Evolutionary conservation across 2,113 vertebrate species (phyloP).

Genomic region (Phylloscopus trochilus): DNA sequence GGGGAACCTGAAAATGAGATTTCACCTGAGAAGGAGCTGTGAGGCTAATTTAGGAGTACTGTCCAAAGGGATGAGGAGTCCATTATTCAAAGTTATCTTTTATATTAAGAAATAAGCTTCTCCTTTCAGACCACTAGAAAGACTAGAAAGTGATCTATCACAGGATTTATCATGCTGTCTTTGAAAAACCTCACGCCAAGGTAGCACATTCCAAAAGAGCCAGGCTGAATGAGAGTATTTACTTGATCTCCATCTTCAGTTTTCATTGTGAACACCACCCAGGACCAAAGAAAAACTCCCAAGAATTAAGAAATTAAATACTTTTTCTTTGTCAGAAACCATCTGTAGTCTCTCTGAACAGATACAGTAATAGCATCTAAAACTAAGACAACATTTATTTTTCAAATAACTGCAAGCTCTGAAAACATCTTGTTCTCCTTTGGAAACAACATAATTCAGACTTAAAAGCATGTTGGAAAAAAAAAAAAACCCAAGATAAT

Average conservation of each 20-base stretch:
- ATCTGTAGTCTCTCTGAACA: background rate
- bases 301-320: conserved; percentile 38
- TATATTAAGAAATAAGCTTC: conserved; percentile 26
- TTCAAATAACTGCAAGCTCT: background rate
- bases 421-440: background rate
- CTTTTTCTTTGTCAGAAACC: conserved; percentile 22
- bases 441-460: background rate
- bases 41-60: conserved; percentile 30
- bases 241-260: background rate
- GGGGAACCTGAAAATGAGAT: conserved; percentile 1
- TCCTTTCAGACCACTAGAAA: background rate
- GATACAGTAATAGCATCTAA: background rate
- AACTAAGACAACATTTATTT: background rate
- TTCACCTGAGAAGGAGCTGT: background rate
- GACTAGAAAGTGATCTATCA: background rate
- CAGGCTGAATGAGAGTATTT: background rate
- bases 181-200: background rate
- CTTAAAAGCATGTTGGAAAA: background rate
- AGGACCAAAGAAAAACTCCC: background rate
- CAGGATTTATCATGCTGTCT: background rate
- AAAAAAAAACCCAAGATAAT: background rate
- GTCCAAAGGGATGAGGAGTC: background rate
- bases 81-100: conserved; percentile 43
- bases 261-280: background rate
- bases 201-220: background rate